phyloP scores from a whole-genome alignment of 92 coral and sea anemone species.

The Phenganax stokvisi region DNA sequence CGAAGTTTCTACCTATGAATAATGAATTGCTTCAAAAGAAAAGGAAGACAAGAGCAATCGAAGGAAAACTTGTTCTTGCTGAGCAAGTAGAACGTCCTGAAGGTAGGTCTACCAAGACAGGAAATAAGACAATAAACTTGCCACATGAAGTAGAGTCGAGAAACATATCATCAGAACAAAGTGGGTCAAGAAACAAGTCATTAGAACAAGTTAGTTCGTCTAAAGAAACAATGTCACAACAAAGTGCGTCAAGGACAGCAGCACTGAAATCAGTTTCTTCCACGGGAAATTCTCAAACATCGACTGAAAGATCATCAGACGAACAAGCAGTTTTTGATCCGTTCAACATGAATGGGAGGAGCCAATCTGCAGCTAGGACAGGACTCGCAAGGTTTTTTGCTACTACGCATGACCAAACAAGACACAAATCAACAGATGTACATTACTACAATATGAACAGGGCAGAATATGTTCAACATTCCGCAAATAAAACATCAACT shows the following conservation, averaged over 20 bases:
- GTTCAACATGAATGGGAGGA: conserved; percentile 34
- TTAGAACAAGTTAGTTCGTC: neutral
- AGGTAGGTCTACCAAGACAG: conserved; percentile 6
- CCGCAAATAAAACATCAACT: neutral
- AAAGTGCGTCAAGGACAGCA: neutral
- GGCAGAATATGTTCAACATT: conserved; percentile 1
- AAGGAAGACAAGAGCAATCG: neutral
- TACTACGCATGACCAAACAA: conserved; percentile 9
- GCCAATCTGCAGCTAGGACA: conserved; percentile 3
- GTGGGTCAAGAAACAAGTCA: neutral
- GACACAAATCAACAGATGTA: conserved; percentile 15
- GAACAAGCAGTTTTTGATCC: conserved; percentile 29
- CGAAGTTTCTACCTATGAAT: neutral
- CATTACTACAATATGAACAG: conserved; percentile 35
- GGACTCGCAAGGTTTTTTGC: conserved; percentile 23
- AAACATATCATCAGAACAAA: neutral
- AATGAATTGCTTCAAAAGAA: conserved; percentile 2
- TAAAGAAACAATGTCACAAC: neutral
- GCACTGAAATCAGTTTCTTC: neutral
- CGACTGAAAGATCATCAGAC: neutral
- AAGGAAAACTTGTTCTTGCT: conserved; percentile 23
- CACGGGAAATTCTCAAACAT: neutral
- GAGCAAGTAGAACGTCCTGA: neutral
- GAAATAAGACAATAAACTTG: neutral
- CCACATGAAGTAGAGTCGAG: neutral